These are phyloP conservation scores for Turritopsis dohrnii DNA, from an alignment of 30 jellyfish, hydroid and myxozoan genomes.

Conservation along the genomic window DNA sequence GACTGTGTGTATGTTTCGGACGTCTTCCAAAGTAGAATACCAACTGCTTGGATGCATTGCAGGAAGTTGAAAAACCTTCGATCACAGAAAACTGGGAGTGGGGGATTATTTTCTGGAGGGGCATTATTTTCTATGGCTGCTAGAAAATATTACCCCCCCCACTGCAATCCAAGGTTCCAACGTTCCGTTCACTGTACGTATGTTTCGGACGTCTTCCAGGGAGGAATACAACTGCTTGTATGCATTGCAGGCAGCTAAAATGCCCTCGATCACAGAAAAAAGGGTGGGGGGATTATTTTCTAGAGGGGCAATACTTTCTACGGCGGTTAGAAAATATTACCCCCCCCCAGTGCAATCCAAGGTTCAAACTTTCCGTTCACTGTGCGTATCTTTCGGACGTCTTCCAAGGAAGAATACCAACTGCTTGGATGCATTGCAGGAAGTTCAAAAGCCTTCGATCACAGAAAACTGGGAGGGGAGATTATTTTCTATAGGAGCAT, in stretches of 20 bases:
- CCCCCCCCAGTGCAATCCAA: no score
- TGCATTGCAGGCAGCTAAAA: neutral
- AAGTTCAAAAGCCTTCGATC: no score
- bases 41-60: neutral
- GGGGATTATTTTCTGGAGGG: neutral
- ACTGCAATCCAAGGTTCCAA: neutral
- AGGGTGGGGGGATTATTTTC: no score
- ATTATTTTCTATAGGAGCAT: no score
- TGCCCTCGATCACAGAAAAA: neutral
- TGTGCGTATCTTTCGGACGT: no score
- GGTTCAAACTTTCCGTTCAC: no score
- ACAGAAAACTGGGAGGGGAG: no score
- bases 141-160: neutral
- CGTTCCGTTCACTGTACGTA: neutral
- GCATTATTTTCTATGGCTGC: neutral
- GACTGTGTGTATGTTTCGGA: neutral
- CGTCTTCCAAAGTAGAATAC: neutral
- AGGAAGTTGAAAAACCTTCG: neutral
- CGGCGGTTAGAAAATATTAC: neutral
- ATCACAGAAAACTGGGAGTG: neutral
- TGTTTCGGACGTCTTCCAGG: neutral
- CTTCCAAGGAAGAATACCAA: no score
- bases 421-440: no score
- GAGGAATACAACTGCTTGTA: neutral
- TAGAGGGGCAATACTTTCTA: neutral